Evolutionary conservation across 2,113 vertebrate genomes (phyloP).

Genomic region (Onychorhynchus coronatus): DNA sequence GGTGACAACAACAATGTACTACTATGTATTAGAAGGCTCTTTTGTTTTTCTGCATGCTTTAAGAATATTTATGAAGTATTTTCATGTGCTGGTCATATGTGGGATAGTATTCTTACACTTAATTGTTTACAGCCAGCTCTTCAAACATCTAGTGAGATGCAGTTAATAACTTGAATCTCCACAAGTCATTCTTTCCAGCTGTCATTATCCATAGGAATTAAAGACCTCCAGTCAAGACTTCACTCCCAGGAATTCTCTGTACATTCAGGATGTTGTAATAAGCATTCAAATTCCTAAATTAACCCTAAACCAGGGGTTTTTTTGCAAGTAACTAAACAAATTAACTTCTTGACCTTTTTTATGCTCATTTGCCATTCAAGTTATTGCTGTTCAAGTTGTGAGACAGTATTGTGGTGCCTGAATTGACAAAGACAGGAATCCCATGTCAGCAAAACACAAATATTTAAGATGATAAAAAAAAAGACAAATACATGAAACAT

Average conservation of each 20-base stretch:
- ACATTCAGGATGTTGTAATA: neutral
- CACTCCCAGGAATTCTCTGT: neutral
- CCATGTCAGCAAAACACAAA: neutral
- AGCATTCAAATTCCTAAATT: neutral
- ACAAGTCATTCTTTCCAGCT: neutral
- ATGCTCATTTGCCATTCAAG: neutral
- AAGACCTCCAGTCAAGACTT: neutral
- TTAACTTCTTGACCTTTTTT: neutral
- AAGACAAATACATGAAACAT: neutral
- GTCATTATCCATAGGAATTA: neutral
- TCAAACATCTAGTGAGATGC: neutral
- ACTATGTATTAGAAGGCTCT: neutral
- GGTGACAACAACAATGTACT: neutral
- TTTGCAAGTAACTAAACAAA: neutral
- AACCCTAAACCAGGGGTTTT: neutral
- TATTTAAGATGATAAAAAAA: neutral
- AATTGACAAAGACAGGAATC: neutral
- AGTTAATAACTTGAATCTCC: neutral
- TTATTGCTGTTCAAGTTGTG: neutral
- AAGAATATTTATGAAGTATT: neutral
- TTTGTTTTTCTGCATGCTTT: neutral
- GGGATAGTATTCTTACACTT: neutral
- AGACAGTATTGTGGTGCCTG: neutral
- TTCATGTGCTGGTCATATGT: neutral
- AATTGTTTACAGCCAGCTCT: neutral